Evolutionary conservation across 2,888 invertebrate species (phyloP).

Genomic region (Drosophila rellima): DNA sequence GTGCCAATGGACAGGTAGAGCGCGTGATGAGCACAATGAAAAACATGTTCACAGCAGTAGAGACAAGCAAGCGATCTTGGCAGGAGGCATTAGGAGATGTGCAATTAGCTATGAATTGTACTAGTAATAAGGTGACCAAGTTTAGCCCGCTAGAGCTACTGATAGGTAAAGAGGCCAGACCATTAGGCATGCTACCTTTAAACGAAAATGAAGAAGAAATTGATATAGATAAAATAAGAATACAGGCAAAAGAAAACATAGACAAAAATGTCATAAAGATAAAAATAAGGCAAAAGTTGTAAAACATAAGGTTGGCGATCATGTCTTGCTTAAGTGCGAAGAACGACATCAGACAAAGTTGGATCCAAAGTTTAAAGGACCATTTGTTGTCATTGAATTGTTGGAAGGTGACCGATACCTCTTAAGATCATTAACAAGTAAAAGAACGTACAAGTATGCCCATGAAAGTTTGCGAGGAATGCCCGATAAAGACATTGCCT

Average conservation of each 20-base stretch:
- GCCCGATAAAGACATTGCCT: neutral
- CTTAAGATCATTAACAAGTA: neutral
- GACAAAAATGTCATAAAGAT: neutral
- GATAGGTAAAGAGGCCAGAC: slow-evolving; percentile 3
- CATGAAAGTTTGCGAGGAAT: neutral
- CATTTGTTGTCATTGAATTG: neutral
- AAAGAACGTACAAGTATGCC: slow-evolving; percentile 3
- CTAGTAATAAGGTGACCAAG: neutral
- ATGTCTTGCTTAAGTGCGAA: slow-evolving; percentile 1
- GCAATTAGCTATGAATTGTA: too few relatives aligned
- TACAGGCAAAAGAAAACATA: neutral
- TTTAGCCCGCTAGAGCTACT: slow-evolving; percentile 1
- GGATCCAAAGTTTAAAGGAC: neutral
- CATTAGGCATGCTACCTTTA: neutral
- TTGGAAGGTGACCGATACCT: slow-evolving; percentile 7
- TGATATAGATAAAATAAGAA: neutral
- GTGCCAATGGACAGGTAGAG: too few relatives aligned
- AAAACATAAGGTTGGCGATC: slow-evolving; percentile 2
- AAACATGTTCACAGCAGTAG: neutral
- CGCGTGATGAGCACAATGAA: slow-evolving; percentile 1
- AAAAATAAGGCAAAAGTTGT: slow-evolving; percentile 3
- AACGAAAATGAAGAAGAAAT: neutral
- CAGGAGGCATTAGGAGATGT: too few relatives aligned
- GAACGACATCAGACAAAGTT: neutral
- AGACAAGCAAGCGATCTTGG: neutral